Percentiles rank a stretch among this genome's conserved stretches.
Conservation (phyloP, 2,888 invertebrate genomes). For the Teleogryllus oceanicus region DNA sequence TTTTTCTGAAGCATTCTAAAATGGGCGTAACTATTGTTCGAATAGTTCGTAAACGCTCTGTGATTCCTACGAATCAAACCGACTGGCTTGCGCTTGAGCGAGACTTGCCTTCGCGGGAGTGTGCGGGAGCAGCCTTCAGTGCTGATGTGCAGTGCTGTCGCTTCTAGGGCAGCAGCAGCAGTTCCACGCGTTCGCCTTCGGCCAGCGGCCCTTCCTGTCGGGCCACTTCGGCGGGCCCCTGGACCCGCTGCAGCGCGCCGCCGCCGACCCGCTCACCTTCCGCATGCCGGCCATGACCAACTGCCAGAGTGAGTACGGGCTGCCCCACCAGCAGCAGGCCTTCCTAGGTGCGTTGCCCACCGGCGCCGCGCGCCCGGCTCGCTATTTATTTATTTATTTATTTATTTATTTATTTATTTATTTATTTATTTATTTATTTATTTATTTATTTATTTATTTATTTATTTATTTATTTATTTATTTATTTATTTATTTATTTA, state of each 20-base stretch:
- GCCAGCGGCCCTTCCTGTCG: slow-evolving; percentile 82
- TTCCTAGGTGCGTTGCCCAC: background rate
- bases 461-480: too few relatives aligned
- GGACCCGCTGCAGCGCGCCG: slow-evolving; percentile 56
- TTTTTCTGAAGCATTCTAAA: too few relatives aligned
- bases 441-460: too few relatives aligned
- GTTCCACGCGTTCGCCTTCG: slow-evolving; percentile 77
- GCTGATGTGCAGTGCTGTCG: slow-evolving; percentile 67
- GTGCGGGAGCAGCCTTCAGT: slow-evolving; percentile 36
- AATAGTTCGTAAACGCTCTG: too few relatives aligned
- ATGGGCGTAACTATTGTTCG: too few relatives aligned
- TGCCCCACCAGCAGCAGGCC: slow-evolving; percentile 22
- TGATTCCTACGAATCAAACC: background rate
- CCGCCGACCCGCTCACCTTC: slow-evolving; percentile 62
- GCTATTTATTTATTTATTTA: background rate
- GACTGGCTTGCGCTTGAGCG: background rate
- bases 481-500: too few relatives aligned
- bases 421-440: too few relatives aligned
- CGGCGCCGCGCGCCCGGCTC: background rate
- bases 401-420: too few relatives aligned
- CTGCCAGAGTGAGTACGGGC: slow-evolving; percentile 77
- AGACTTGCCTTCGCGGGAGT: background rate
- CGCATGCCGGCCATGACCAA: slow-evolving; percentile 80
- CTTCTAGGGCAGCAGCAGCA: slow-evolving; percentile 94
- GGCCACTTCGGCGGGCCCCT: slow-evolving; percentile 52